Conservation (phyloP, 2,888 invertebrate species). For the Trilocha varians region DNA sequence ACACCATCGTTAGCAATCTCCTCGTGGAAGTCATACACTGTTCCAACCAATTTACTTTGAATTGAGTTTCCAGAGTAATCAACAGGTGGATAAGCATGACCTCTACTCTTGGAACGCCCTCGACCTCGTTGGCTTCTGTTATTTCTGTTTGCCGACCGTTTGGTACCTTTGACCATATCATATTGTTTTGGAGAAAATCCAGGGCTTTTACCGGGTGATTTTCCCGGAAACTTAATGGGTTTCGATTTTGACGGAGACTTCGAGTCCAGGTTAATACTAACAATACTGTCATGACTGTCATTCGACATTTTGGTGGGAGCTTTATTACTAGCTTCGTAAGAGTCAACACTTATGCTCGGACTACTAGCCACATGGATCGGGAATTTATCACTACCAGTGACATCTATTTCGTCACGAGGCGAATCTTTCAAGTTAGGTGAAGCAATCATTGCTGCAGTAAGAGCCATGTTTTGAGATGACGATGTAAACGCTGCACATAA, state of each 20-base stretch:
- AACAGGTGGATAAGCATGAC: conserved; percentile 40
- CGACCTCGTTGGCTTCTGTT: conserved; percentile 62
- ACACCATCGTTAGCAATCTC: conserved; percentile 84
- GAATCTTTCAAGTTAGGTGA: conserved; percentile 73
- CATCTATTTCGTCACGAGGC: conserved; percentile 55
- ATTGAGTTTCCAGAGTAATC: conserved; percentile 78
- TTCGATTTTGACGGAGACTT: conserved; percentile 62
- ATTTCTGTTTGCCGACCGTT: conserved; percentile 49
- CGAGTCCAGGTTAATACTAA: conserved; percentile 40
- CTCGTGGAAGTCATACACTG: conserved; percentile 91
- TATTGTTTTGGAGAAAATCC: conserved; percentile 79
- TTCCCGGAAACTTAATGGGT: conserved; percentile 75
- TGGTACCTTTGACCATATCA: conserved; percentile 53
- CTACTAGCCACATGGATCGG: conserved; percentile 51
- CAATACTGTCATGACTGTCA: conserved; percentile 46
- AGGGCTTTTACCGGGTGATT: conserved; percentile 79
- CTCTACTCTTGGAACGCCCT: conserved; percentile 64
- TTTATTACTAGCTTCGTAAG: conserved; percentile 44
- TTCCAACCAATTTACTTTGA: conserved; percentile 86
- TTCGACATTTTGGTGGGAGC: conserved; percentile 47
- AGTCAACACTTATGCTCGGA: conserved; percentile 51
- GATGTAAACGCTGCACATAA: conserved; percentile 86
- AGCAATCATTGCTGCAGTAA: conserved; percentile 86
- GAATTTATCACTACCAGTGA: conserved; percentile 47
- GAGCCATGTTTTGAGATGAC: conserved; percentile 85